Percentiles rank a stretch among this genome's conserved stretches.
Evolutionary conservation across 2,797 vertebrate species (phyloP).

Genomic region (Myotis pilosus): DNA sequence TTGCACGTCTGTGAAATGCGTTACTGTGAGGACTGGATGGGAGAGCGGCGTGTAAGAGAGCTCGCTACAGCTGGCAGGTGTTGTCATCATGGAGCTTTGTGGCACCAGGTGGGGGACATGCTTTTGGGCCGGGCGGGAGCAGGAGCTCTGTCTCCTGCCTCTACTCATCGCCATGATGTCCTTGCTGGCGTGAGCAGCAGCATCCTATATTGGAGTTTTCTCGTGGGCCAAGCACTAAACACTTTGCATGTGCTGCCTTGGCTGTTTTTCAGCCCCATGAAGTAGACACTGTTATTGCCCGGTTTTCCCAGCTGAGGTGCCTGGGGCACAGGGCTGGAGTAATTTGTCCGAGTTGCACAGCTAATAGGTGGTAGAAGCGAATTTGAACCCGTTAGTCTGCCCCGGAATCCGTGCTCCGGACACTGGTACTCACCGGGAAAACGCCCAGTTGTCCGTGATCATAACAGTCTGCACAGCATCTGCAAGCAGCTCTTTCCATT

Average conservation of each 20-base stretch:
- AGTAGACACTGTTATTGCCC: too few species aligned
- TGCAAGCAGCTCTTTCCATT: background rate
- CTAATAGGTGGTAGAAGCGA: background rate
- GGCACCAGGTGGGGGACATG: background rate
- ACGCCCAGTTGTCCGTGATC: accelerated
- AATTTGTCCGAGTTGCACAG: background rate
- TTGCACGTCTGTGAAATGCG: background rate
- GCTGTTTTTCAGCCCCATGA: background rate
- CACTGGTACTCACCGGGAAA: background rate
- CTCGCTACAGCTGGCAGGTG: accelerated
- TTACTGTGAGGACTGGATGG: background rate
- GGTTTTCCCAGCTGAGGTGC: background rate
- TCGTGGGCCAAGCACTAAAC: background rate
- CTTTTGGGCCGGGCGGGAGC: accelerated
- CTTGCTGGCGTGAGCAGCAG: background rate
- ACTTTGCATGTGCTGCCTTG: accelerated
- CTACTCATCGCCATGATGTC: accelerated
- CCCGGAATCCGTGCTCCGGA: background rate
- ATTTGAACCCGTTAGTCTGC: background rate
- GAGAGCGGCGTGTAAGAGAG: accelerated
- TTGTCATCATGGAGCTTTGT: background rate
- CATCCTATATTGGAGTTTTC: background rate
- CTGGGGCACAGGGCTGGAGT: background rate
- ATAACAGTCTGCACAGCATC: accelerated
- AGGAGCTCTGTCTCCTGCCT: background rate